Percentiles rank a stretch among this genome's conserved stretches.
Conservation (phyloP, 2,797 vertebrate genomes). For the Geotrypetes seraphini region DNA sequence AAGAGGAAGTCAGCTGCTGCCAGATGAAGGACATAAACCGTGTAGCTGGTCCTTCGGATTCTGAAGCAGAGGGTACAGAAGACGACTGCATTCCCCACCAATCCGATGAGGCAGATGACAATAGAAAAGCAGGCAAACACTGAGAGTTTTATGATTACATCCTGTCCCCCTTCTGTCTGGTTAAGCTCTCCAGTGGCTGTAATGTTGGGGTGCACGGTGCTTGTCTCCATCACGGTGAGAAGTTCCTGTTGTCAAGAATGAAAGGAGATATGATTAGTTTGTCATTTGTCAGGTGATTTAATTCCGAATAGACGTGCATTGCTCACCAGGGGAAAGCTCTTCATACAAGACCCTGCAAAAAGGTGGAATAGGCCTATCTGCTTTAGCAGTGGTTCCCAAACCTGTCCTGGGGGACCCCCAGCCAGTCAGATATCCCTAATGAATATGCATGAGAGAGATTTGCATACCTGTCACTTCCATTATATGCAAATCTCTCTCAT, state of each 20-base stretch:
- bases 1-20: not conserved
- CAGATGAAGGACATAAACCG: slow-evolving; percentile 1
- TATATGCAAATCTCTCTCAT: too few relatives aligned
- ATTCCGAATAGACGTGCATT: too few relatives aligned
- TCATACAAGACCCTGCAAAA: too few relatives aligned
- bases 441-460: too few relatives aligned
- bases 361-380: too few relatives aligned
- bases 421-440: too few relatives aligned
- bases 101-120: not conserved
- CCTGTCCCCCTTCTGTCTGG: not conserved
- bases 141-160: not conserved
- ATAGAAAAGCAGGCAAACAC: not conserved
- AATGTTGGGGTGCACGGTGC: not conserved
- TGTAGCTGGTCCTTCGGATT: not conserved
- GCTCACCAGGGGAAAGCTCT: too few relatives aligned
- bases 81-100: slow-evolving; percentile 1
- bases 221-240: not conserved
- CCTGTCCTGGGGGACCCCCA: too few relatives aligned
- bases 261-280: too few relatives aligned
- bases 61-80: slow-evolving; percentile 1
- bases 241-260: not conserved
- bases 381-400: too few relatives aligned
- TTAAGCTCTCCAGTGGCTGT: not conserved
- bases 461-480: too few relatives aligned
- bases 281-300: too few relatives aligned